Evolutionary conservation across 2,888 invertebrate species (phyloP).

Genomic region (Panopea generosa): DNA sequence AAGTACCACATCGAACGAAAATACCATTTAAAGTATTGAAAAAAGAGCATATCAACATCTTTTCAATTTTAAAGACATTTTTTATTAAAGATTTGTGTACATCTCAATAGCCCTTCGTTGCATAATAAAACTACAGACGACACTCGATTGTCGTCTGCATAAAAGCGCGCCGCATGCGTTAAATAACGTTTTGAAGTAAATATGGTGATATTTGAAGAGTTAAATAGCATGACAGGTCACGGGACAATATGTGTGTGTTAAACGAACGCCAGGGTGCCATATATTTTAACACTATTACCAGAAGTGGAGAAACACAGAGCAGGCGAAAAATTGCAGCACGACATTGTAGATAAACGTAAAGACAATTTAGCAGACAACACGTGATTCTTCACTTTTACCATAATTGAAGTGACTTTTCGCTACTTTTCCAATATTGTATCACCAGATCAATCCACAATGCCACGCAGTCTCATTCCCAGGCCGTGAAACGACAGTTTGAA

Average conservation of each 20-base stretch:
- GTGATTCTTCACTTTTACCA: no score
- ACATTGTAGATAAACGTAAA: no score
- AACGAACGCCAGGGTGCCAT: background rate
- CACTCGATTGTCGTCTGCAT: background rate
- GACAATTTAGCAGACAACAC: no score
- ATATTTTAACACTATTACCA: background rate
- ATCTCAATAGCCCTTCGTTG: background rate
- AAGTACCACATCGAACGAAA: background rate
- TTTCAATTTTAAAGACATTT: background rate
- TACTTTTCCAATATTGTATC: no score
- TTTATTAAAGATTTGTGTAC: background rate
- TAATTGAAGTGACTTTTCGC: no score
- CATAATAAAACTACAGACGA: constrained; percentile 1
- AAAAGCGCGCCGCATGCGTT: constrained; percentile 32
- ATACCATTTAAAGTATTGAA: constrained; percentile 35
- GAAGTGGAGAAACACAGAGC: background rate
- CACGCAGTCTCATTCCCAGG: no score
- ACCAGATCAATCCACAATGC: no score
- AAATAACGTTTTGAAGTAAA: constrained; percentile 29
- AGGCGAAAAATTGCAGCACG: background rate
- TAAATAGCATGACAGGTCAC: constrained; percentile 17
- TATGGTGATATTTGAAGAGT: constrained; percentile 31
- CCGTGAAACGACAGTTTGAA: no score
- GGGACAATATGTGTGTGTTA: background rate
- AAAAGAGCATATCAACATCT: constrained; percentile 18